Base-by-base conservation (phyloP, 2,797 vertebrate species). In the Karalla daura region DNA sequence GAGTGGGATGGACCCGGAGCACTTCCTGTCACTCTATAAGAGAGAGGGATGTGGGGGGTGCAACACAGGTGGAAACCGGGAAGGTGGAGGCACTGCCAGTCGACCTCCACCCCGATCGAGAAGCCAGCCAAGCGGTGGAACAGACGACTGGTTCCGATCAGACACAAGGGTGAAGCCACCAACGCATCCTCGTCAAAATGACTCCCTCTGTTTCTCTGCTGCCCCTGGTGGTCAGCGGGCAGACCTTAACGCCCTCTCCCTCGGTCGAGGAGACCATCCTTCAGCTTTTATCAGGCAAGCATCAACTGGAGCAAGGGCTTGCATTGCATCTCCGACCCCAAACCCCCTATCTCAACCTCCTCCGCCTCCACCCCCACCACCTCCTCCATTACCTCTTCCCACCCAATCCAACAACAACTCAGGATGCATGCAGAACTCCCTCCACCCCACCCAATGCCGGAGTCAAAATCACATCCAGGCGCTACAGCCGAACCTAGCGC, bases 191-290 rank as follows among this genome's bases (percentile, higher is more conserved):
- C 78, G 32, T 50, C 82, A 94, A 92, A 96, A 95, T 76, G 92
- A 94, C 92, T 94, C 93, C 94, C 90, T 96, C 83, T 96, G 93
- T 94, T 95, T 94, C 94, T 95, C 96, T 95, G 92, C 95, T 90
- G 93, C 94, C 94, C 93, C 95, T 91, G 95, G 94, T 94, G 80
- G 76, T 49, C 86, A 86, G 27, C 95, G 95, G 86, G 94, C 93
- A 93, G 96, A 97, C 87, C 91, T 96, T 87, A 95, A 92, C 92
- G 92, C 91, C 85, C 87, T 95, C 87, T 94, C 94, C 84, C 93
- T 90, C 14, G 91, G 96, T 91, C 92, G 90, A 92, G 95, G 95
- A 91, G 95, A 95, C 90, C 93, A 94, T 81, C 92, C 96, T 89
- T 94, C 95, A 85, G 94, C 94, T 92, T 96, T 96, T 91, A 91